Percentiles rank a stretch among this genome's conserved stretches.
phyloP scores from a whole-genome alignment of 2,113 vertebrate species.

The Atlantisia rogersi region DNA sequence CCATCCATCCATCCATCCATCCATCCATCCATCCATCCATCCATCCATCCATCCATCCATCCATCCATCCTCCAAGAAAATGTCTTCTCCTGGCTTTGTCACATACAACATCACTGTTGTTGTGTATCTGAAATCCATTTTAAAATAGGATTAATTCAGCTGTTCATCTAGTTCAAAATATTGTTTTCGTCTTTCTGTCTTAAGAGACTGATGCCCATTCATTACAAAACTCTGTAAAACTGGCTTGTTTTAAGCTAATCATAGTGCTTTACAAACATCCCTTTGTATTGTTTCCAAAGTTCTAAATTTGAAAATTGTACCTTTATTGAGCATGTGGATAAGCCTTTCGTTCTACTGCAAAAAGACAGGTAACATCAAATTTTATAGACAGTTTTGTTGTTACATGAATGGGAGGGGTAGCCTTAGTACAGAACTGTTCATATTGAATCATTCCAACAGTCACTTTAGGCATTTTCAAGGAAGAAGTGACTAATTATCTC shows the following conservation, averaged over 20 bases:
- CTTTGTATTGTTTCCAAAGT: neutral
- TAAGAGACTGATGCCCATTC: neutral
- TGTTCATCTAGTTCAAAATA: neutral
- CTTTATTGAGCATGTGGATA: neutral
- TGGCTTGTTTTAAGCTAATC: neutral
- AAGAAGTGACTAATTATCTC: neutral
- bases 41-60: too few relatives aligned
- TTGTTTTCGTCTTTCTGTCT: neutral
- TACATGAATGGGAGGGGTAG: neutral
- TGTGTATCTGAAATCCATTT: neutral
- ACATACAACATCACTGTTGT: neutral
- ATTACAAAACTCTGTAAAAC: neutral
- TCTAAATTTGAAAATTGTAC: neutral
- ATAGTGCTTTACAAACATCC: neutral
- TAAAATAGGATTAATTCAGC: neutral
- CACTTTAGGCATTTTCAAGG: neutral
- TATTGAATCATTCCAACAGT: neutral
- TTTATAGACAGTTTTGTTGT: neutral
- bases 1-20: too few relatives aligned
- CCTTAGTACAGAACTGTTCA: accelerated
- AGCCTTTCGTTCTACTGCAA: neutral
- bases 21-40: too few relatives aligned
- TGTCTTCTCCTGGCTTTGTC: neutral
- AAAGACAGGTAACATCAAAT: neutral
- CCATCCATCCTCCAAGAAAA: neutral